phyloP scores from a whole-genome alignment of 2,797 vertebrate species.

The Lycodopsis pacificus region DNA sequence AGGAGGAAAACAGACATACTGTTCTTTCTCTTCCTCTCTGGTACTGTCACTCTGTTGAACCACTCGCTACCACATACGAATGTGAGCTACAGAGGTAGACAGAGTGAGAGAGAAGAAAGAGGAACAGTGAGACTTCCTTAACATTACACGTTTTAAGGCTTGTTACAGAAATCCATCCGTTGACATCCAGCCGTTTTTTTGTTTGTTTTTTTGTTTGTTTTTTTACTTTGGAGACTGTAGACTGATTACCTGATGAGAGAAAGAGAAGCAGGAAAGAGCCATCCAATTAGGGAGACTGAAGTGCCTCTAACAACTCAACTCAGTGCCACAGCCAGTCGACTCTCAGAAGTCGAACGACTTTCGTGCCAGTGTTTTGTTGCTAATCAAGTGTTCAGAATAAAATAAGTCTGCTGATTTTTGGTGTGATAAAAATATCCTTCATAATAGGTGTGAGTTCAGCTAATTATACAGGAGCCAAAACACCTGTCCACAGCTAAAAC shows the following conservation, averaged over 20 bases:
- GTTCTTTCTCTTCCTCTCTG: constrained; percentile 42
- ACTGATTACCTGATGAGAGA: constrained; percentile 75
- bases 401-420: constrained; percentile 36
- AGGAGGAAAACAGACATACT: constrained; percentile 24
- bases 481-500: constrained; percentile 28
- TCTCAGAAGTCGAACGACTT: constrained; percentile 46
- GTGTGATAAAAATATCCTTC: constrained; percentile 29
- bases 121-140: constrained; percentile 46
- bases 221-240: constrained; percentile 34
- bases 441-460: constrained; percentile 44
- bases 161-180: constrained; percentile 63
- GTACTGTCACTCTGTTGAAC: constrained; percentile 54
- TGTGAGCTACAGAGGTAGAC: constrained; percentile 50
- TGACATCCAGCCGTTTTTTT: constrained; percentile 52
- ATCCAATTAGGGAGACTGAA: constrained; percentile 69
- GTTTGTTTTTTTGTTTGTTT: constrained; percentile 43
- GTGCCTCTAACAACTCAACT: constrained; percentile 57
- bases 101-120: constrained; percentile 33
- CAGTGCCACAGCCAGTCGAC: constrained; percentile 32
- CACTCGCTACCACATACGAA: constrained; percentile 41
- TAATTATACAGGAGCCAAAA: constrained; percentile 49
- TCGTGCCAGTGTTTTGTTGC: constrained; percentile 27
- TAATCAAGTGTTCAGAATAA: constrained; percentile 41
- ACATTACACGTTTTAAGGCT: constrained; percentile 51
- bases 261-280: constrained; percentile 44